Evolutionary conservation across 2,797 vertebrate genomes (phyloP), one percentile per base, ranked within the genome.

Genomic region (Pygocentrus nattereri): DNA sequence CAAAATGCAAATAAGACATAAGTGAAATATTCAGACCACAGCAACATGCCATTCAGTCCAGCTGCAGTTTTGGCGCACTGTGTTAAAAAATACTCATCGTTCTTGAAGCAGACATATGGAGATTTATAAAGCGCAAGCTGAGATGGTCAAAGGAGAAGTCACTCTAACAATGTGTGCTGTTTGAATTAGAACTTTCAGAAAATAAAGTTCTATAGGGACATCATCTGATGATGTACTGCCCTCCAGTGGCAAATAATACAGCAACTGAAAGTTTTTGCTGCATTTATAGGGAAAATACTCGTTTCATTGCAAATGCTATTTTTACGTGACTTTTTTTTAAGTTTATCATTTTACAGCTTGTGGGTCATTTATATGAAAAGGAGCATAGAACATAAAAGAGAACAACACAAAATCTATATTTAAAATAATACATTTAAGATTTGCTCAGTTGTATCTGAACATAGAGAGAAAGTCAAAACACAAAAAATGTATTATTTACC

Each of bases 11-110:
- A 88, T 85, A 86, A 88, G 88, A 87, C 86, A 82, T n/a, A 84
- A 91, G 76, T 76, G 75, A 84, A 70, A 82, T 61, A 64, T 82
- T 91, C 90, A 89, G 81, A 91, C 85, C 78, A 85, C 56, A 84
- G 86, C 85, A 76, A 76, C 85, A 83, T 81, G 89, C 84, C 71
- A 78, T 52, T 74, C 74, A 34, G 47, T 76, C 70, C 71, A 77
- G 50, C 34, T 62, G 62, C 49, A 64, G 30, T 74, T 56, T 41
- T 70, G 34, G 16, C 21, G 38, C 25, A 34, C 34, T 65, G 67
- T 70, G 54, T 54, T 44, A 10, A 49, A 71, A 82, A 64, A 77
- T n/a, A 41, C 8, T 19, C 18, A 30, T 16, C 23, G 34, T 52
- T 64, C 41, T 31, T 34, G 73, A 77, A 47, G 27, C 75, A 73